Percentiles rank a stretch among this genome's conserved stretches.
Conservation (phyloP, 2,113 vertebrate genomes). For the Benthochromis sp. region DNA sequence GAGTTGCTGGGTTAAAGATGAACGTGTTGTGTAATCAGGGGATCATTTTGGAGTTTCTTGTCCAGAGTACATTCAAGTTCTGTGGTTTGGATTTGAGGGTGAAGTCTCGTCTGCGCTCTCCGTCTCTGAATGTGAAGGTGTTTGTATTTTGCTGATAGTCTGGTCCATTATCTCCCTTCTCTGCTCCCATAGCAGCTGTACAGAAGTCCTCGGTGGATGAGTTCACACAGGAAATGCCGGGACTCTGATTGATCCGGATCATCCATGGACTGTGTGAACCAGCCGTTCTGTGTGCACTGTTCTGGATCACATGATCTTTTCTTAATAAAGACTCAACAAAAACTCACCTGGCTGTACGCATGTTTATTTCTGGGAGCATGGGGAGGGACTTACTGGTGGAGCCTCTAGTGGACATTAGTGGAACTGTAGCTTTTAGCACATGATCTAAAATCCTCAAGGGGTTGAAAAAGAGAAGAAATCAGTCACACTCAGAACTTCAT, state of each 20-base stretch:
- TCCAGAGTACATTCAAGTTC: not conserved
- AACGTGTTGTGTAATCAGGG: not conserved
- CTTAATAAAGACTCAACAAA: constrained; percentile 40
- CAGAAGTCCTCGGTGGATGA: not conserved
- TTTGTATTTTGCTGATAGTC: not conserved
- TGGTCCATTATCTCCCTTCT: not conserved
- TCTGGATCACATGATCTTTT: constrained; percentile 23
- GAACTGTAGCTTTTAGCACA: not conserved
- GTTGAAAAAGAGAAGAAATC: not conserved
- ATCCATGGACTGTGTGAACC: not conserved
- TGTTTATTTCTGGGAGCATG: not conserved
- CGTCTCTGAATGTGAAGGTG: not conserved
- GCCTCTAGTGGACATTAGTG: not conserved
- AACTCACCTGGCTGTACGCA: not conserved
- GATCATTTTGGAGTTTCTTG: not conserved
- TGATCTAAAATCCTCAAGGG: not conserved
- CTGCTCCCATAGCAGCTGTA: not conserved
- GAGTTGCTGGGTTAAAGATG: not conserved
- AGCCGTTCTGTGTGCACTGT: not conserved
- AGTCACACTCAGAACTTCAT: not conserved
- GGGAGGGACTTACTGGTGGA: not conserved
- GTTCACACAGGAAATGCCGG: not conserved
- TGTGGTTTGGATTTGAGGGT: not conserved
- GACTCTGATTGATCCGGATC: not conserved
- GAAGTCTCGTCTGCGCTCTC: not conserved